These are phyloP conservation scores for Zaprionus taronus DNA, from an alignment of 1,140 invertebrate species.

Conservation along the genomic window DNA sequence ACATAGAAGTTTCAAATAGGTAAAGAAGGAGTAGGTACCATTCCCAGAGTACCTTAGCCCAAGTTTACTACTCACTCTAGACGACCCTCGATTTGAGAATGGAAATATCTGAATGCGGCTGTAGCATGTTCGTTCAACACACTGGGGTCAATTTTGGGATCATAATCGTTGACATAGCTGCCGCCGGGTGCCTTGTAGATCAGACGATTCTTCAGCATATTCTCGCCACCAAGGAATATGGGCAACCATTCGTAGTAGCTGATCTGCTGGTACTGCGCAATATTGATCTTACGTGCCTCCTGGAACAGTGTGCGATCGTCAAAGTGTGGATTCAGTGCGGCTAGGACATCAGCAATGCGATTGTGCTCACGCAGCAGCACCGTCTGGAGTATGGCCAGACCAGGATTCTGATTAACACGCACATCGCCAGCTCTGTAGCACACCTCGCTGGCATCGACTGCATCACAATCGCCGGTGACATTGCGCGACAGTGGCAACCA, in stretches of 20 bases:
- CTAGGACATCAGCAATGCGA: constrained; percentile 90
- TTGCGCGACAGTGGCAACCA: constrained; percentile 90
- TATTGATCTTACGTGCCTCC: constrained; percentile 92
- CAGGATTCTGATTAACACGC: constrained; percentile 94
- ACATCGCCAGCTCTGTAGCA: constrained; percentile 92
- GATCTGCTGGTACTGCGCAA: constrained; percentile 93
- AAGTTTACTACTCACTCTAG: constrained; percentile 87
- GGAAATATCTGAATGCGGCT: constrained; percentile 95
- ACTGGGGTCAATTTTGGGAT: constrained; percentile 90
- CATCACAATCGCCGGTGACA: constrained; percentile 87
- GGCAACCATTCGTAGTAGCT: constrained; percentile 95
- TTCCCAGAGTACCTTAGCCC: not conserved
- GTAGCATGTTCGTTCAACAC: constrained; percentile 94
- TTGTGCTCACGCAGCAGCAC: constrained; percentile 96
- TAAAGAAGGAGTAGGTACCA: no score
- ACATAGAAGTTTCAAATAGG: no score
- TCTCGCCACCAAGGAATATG: constrained; percentile 89
- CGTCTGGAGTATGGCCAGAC: constrained; percentile 92
- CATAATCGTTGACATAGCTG: constrained; percentile 93
- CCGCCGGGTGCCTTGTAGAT: constrained; percentile 87
- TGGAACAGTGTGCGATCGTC: constrained; percentile 94
- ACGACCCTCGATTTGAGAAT: constrained; percentile 91
- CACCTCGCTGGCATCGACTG: constrained; percentile 86
- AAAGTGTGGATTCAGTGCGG: constrained; percentile 93
- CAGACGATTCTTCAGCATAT: constrained; percentile 89